Base-by-base conservation (phyloP, 1,140 invertebrate genomes). In the Drosophila nigromelanica region DNA sequence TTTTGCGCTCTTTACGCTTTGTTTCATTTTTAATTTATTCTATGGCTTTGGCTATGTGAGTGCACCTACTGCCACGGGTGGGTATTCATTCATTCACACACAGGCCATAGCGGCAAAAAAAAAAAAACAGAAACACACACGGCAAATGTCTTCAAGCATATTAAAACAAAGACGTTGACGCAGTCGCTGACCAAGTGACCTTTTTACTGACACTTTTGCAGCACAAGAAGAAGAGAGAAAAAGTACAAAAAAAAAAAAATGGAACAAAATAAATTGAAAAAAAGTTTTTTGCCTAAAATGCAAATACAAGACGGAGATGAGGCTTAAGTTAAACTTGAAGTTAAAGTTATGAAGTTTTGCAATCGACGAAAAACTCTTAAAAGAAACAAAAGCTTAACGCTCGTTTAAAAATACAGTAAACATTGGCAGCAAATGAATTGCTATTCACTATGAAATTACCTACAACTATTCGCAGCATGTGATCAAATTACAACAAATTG, bases 21-120 rank as follows among this genome's bases (percentile, higher is more conserved):
- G 83, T 89, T 89, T 89, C 85, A 71, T 83, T 83, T 89, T 89
- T 89, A 87, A 89, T 89, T 89, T 89, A 89, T 89, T 89, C 83
- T 85, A 77, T 71, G 73, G 76, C 45, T 79, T 59, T 63, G 27
- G 27, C 77, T 70, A 63, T 66, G 83, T 63, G 76, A 76, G 83
- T 87, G 79, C 83, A 79, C 78, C 78, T 68, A 72, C 37, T 54
- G 52, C 43, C 27, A 58, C 21, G 27, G 43, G 12, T 39, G 8
- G 33, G 7, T 35, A 35, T 35, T 35, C 33, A 67, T 67, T 73
- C 48, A 67, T 73, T 75, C 81, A 71, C 71, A 75, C 82, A 86
- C 78, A 61, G 66, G 67, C 60, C 63, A 45, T 40, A 66, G 8
- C 8, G 24, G 15, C 60, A 61, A 43, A 45, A 62, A 43, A 43